These are phyloP conservation scores for Cebus imitator DNA, from an alignment of 2,113 vertebrate species.

Conservation along the genomic window DNA sequence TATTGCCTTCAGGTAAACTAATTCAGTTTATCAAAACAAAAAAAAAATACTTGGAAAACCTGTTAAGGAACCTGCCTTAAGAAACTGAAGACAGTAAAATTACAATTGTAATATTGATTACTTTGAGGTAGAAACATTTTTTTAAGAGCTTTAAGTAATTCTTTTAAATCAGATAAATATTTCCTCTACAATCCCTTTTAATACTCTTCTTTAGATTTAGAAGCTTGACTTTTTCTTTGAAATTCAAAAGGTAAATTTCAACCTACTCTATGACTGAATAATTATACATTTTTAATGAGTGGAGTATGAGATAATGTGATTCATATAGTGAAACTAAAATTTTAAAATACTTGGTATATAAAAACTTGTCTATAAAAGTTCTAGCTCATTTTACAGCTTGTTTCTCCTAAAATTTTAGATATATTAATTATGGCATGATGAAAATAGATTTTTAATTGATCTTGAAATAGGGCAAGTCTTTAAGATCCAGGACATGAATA, in stretches of 20 bases:
- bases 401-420: conserved; percentile 16
- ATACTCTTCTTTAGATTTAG: conserved; percentile 29
- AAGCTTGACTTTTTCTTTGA: conserved; percentile 32
- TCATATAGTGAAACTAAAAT: not conserved
- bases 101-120: conserved; percentile 56
- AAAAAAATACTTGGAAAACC: not conserved
- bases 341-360: conserved; percentile 24
- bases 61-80: not conserved
- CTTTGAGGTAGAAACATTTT: conserved; percentile 55
- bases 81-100: conserved; percentile 24
- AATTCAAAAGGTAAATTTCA: conserved; percentile 57
- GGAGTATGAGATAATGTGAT: not conserved
- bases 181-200: not conserved
- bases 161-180: conserved; percentile 55
- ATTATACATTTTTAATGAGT: conserved; percentile 62
- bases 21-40: not conserved
- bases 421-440: not conserved
- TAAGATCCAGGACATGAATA: not conserved
- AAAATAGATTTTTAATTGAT: not conserved
- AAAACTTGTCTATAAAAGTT: not conserved
- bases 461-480: not conserved
- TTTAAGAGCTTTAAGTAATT: conserved; percentile 51
- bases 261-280: conserved; percentile 27
- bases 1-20: conserved; percentile 50
- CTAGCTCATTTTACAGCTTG: not conserved